Conservation (phyloP, 2,797 vertebrate species). For the Lithobates sylvaticus region DNA sequence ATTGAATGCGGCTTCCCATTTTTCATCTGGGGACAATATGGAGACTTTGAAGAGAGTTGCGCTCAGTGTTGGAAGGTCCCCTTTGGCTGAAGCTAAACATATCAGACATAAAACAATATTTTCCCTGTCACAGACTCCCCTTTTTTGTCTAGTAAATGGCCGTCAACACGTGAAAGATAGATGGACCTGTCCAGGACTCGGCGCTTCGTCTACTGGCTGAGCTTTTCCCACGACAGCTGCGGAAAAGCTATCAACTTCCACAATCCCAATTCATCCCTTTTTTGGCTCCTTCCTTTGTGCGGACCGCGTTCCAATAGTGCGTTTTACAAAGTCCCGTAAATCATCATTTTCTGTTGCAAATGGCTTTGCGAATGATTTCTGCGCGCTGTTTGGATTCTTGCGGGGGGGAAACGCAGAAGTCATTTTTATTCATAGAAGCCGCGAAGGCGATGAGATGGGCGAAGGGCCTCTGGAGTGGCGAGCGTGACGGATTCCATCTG, state of each 20-base stretch:
- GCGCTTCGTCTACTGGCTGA: background rate
- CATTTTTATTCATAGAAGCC: slow-evolving; percentile 53
- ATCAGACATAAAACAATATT: slow-evolving; percentile 25
- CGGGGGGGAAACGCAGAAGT: slow-evolving; percentile 33
- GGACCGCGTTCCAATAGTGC: background rate
- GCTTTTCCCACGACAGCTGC: background rate
- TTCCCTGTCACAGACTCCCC: background rate
- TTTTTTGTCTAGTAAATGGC: slow-evolving; percentile 1
- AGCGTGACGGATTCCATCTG: slow-evolving; percentile 36
- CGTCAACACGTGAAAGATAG: background rate
- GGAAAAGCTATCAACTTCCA: background rate
- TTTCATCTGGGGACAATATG: too few relatives aligned
- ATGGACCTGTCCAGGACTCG: background rate
- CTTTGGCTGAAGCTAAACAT: slow-evolving; percentile 6
- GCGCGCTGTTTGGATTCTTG: slow-evolving; percentile 14
- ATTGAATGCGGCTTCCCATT: too few relatives aligned
- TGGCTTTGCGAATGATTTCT: slow-evolving; percentile 37
- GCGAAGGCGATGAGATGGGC: slow-evolving; percentile 40
- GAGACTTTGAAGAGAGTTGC: too few relatives aligned
- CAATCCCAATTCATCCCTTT: background rate
- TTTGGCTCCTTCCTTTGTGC: background rate
- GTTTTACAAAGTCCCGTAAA: slow-evolving; percentile 39
- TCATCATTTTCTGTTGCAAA: slow-evolving; percentile 17
- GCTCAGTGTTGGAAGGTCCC: background rate
- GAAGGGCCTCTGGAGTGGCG: slow-evolving; percentile 2